These are phyloP conservation scores for Fukomys damarensis DNA, from an alignment of 2,113 vertebrate species.

Conservation along the genomic window DNA sequence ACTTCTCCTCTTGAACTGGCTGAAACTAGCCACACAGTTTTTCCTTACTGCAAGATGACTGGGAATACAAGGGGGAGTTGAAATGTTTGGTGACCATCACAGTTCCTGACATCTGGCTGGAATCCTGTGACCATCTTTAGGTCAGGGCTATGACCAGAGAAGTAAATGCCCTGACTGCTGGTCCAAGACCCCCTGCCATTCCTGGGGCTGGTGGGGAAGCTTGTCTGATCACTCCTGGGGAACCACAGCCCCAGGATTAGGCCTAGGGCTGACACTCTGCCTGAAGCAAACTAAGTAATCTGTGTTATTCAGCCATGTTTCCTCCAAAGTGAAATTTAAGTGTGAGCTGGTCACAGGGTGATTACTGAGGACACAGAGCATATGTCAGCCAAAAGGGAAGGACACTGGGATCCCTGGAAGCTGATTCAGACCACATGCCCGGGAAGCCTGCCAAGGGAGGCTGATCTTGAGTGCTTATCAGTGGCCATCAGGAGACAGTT, in stretches of 20 bases:
- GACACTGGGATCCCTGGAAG: not conserved
- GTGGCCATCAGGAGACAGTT: conserved; percentile 10
- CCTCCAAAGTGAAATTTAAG: not conserved
- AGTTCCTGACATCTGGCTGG: not conserved
- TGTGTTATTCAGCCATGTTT: conserved; percentile 15
- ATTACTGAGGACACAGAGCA: conserved; percentile 23
- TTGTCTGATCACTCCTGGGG: not conserved
- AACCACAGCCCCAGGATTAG: not conserved
- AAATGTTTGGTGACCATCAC: not conserved
- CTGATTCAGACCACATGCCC: conserved; percentile 28
- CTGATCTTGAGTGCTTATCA: conserved; percentile 9
- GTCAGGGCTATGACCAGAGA: not conserved
- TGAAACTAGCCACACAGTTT: not conserved
- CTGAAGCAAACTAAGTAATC: not conserved
- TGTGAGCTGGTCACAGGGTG: conserved; percentile 16
- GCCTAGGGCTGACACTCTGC: not conserved
- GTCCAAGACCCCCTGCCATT: not conserved
- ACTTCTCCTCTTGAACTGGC: not conserved
- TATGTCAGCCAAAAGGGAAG: conserved; percentile 56
- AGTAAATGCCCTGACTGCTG: not conserved
- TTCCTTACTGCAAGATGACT: not conserved
- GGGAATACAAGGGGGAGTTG: not conserved
- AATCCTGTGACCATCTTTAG: not conserved
- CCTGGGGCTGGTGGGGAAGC: not conserved
- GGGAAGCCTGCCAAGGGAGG: conserved; percentile 41